Evolutionary conservation across 2,797 vertebrate species (phyloP), one percentile per base, ranked within the genome.

Genomic region (Poeciliopsis infans): DNA sequence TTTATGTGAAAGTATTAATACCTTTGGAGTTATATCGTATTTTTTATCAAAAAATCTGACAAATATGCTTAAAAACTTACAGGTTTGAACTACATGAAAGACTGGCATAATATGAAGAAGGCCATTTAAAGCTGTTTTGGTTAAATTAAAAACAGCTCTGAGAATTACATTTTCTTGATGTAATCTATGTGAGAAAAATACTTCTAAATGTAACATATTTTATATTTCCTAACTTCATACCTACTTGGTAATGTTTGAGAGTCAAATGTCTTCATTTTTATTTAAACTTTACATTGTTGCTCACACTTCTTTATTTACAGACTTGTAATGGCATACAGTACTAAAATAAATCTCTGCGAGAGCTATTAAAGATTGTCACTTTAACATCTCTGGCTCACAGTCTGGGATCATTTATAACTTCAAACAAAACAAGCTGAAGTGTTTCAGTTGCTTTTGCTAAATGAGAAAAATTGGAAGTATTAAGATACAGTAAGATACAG

Each of bases 321-420:
- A n/a, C 39, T 57, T 45, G 15, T 70, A 55, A 53, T 69, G 36
- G 36, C 25, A 55, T 25, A 73, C 33, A 45, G 5, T 31, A 64
- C 20, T 10, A 69, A 71, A 46, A 72, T 77, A 57, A 70, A 49
- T 77, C 20, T 75, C 33, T 49, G 28, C 11, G 1, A 8, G 41
- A 8, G 41, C 41, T 43, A 10, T 43, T 10, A 43, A 43, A 43
- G 39, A 74, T 49, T 80, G 47, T 64, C 55, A 47, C 33, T 81
- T 78, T 73, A 75, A 76, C 41, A 13, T 12, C 36, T 78, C 31
- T 76, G 75, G 61, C 64, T 45, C 55, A 46, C 12, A 82, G 76
- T 51, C 55, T 25, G 36, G 43, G 15, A 72, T 28, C 39, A 20
- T 46, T 46, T 72, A 41, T 51, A 47, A 72, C 72, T 74, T 61